Conservation (phyloP, 2,888 invertebrate genomes). For the Cheiracanthium punctorium region DNA sequence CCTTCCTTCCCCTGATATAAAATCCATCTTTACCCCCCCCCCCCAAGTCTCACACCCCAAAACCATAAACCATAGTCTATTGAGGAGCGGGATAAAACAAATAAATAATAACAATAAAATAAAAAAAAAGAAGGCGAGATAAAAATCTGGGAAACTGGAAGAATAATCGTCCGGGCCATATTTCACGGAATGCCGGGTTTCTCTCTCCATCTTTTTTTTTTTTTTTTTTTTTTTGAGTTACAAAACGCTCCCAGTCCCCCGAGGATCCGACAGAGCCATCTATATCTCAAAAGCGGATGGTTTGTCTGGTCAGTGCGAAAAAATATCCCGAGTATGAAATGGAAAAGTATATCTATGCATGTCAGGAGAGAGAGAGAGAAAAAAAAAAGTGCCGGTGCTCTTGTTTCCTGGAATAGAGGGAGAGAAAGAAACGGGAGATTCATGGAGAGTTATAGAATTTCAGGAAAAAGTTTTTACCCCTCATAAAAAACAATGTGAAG, state of each 20-base stretch:
- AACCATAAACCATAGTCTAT: conserved; percentile 1
- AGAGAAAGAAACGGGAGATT: too few species aligned
- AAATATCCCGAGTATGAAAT: neutral
- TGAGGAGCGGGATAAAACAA: neutral
- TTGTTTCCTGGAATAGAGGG: too few species aligned
- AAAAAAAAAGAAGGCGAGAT: too few species aligned
- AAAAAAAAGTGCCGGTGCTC: too few species aligned
- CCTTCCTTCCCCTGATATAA: neutral
- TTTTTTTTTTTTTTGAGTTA: conserved; percentile 41
- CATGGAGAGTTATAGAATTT: too few species aligned
- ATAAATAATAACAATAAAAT: too few species aligned
- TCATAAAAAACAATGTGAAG: too few species aligned
- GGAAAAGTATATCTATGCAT: neutral
- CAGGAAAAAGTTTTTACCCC: too few species aligned
- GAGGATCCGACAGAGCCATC: conserved; percentile 12
- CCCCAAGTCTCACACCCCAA: neutral
- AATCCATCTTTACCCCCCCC: neutral
- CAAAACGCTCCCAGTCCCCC: conserved; percentile 22
- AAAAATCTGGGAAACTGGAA: conserved; percentile 32
- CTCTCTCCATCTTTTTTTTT: conserved; percentile 22
- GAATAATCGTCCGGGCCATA: conserved; percentile 60
- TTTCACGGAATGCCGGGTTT: conserved; percentile 37
- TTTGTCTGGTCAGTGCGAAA: neutral
- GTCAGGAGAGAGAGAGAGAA: too few species aligned
- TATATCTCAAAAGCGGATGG: conserved; percentile 30